Evolutionary conservation across 2,113 vertebrate genomes (phyloP).

Genomic region (Tursiops truncatus): DNA sequence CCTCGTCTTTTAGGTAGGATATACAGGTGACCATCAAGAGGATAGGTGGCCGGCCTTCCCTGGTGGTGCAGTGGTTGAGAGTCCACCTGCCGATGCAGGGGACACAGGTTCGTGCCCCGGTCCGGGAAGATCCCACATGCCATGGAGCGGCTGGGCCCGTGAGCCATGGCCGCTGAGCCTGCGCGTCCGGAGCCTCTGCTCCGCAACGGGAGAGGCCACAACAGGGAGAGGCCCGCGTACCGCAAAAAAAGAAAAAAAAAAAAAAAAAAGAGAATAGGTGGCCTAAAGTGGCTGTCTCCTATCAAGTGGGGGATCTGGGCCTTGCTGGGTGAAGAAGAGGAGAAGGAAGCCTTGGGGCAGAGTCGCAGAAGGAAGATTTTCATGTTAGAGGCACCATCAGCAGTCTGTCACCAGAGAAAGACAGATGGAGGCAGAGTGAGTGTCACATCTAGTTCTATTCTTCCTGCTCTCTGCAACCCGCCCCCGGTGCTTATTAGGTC

Average conservation of each 20-base stretch:
- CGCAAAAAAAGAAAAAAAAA: too few relatives aligned
- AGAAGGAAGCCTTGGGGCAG: background rate
- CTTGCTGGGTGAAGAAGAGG: background rate
- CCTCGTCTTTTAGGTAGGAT: background rate
- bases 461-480: background rate
- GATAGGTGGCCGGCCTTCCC: background rate
- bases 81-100: too few relatives aligned
- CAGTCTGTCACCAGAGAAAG: background rate
- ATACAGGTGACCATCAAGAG: background rate
- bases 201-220: too few relatives aligned
- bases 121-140: too few relatives aligned
- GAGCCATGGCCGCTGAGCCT: too few relatives aligned
- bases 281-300: background rate
- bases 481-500: background rate
- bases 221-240: too few relatives aligned
- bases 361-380: background rate
- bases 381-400: background rate
- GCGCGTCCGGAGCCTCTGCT: too few relatives aligned
- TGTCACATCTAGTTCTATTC: background rate
- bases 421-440: background rate
- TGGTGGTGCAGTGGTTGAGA: too few relatives aligned
- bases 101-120: too few relatives aligned
- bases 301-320: background rate
- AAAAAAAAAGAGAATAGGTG: background rate
- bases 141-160: too few relatives aligned